A percentile compares a stretch with the other conserved stretches of the same genome.
Conservation (phyloP, 2,797 vertebrate genomes). For the Artibeus jamaicensis region DNA sequence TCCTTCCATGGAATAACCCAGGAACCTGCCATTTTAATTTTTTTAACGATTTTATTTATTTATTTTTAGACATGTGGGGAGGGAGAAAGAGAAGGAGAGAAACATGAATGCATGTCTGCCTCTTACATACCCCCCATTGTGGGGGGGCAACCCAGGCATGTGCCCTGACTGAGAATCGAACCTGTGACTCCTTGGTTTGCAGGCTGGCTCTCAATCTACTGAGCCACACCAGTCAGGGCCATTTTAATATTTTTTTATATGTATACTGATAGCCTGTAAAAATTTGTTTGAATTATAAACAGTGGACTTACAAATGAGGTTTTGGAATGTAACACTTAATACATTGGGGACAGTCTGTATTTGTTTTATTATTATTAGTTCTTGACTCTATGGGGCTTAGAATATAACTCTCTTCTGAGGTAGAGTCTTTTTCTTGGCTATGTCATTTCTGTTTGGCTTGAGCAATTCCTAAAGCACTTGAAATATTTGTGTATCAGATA, state of each 20-base stretch:
- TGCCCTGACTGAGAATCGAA: no score
- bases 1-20: background rate
- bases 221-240: no score
- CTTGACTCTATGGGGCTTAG: background rate
- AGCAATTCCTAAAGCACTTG: conserved; percentile 15
- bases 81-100: no score
- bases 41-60: no score
- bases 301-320: background rate
- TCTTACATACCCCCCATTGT: no score
- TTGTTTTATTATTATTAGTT: conserved; percentile 24
- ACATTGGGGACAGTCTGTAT: background rate
- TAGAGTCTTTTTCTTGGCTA: background rate
- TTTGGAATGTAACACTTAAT: background rate
- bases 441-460: background rate
- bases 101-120: no score
- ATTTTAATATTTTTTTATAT: background rate
- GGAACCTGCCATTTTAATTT: background rate
- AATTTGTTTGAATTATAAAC: conserved; percentile 1
- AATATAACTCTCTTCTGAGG: conserved; percentile 6
- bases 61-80: no score
- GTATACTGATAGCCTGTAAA: background rate
- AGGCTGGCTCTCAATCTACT: no score
- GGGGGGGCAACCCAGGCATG: no score
- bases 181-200: no score
- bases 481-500: conserved; percentile 36